Base-by-base conservation (phyloP, 2,888 invertebrate species). In the Pandemis heparana region DNA sequence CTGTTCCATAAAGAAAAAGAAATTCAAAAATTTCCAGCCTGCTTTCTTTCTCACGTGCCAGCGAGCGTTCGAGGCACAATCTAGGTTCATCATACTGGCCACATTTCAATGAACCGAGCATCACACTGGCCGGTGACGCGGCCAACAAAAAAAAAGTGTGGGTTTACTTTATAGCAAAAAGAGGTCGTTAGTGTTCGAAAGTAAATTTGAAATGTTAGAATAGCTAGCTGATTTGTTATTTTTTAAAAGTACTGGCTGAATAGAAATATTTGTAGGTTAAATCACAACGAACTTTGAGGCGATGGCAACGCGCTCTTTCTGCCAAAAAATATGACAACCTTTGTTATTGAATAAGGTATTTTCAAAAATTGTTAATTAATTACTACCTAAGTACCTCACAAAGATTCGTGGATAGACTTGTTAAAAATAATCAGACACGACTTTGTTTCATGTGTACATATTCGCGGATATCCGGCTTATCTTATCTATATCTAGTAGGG, bases 11-110 rank as follows among this genome's bases (percentile, higher is more conserved):
- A 48, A 48, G 5, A 48, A 48, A 48, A 5, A 16, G 9, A 53
- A 53, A 9, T 53, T 53, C 9, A 16, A 53, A 32, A 53, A 16
- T 53, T 53, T 7, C 9, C 18, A 9, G 7, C 18, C 16, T 0
- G 51, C 10, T 43, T 16, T 53, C 7, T 90, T 87, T 79, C 82
- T 85, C 83, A 84, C 84, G 82, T 84, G 85, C 83, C 39, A 43
- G 41, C 12, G 43, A 77, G 81, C 79, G 86, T 81, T 87, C 87
- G 87, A 88, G 88, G 80, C 78, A 80, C 79, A 79, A 82, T 81
- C 81, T 79, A 77, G 82, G 89, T 90, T 89, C 89, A 88, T 89
- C 90, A 89, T 87, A 87, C 89, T 80, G 83, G 81, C 80, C 78
- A 78, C 80, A 87, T 89, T 90, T 88, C 89, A 88, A 87, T 87